Conservation (phyloP, 2,888 invertebrate species). For the Clusia tigrina region DNA sequence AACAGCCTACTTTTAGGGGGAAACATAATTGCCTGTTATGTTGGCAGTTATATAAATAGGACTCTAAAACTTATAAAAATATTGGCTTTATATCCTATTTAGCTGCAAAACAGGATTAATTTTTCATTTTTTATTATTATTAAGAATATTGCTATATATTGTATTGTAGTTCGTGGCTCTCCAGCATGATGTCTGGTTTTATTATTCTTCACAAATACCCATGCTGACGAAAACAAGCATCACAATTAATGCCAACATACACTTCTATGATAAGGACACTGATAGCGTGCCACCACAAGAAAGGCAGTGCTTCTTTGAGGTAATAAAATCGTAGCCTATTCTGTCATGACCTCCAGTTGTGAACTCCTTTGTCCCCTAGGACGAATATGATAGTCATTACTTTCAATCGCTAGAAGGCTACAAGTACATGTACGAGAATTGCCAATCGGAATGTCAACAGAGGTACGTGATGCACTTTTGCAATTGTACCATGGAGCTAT, state of each 20-base stretch:
- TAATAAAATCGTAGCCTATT: too few relatives aligned
- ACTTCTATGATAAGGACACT: conserved; percentile 46
- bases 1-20: too few relatives aligned
- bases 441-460: conserved; percentile 55
- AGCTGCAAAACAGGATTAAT: too few relatives aligned
- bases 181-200: conserved; percentile 51
- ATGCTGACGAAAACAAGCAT: conserved; percentile 21
- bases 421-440: conserved; percentile 55
- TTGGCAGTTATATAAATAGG: too few relatives aligned
- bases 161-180: conserved; percentile 39
- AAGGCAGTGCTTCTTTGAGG: conserved; percentile 51
- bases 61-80: too few relatives aligned
- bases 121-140: conserved; percentile 1
- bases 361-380: conserved; percentile 29
- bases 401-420: conserved; percentile 46
- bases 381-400: conserved; percentile 43
- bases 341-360: too few relatives aligned
- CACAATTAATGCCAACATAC: conserved; percentile 38
- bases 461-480: conserved; percentile 48
- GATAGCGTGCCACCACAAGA: conserved; percentile 35
- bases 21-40: too few relatives aligned
- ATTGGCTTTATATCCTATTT: too few relatives aligned
- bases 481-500: conserved; percentile 56
- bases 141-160: background rate
- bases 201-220: conserved; percentile 40